A percentile compares a stretch with the other conserved stretches of the same genome.
Conservation (phyloP, 1,140 invertebrate species). For the Achatina immaculata region DNA sequence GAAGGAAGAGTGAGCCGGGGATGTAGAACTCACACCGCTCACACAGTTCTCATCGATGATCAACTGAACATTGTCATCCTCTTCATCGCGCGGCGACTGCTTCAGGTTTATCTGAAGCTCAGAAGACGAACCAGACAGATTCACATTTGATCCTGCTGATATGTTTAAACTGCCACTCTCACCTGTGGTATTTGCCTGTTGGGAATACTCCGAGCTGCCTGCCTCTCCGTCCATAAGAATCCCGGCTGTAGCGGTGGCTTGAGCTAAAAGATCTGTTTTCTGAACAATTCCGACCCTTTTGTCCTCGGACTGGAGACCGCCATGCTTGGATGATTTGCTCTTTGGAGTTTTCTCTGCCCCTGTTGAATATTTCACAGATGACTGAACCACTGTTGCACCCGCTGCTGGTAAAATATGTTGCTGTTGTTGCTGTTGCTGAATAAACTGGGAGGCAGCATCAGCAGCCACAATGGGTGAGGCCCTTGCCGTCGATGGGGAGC, state of each 20-base stretch:
- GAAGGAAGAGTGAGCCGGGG: constrained; percentile 29
- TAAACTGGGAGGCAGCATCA: constrained; percentile 15
- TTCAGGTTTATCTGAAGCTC: constrained; percentile 34
- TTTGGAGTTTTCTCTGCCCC: constrained; percentile 19
- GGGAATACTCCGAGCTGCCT: neutral
- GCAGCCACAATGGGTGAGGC: constrained; percentile 18
- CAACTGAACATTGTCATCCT: constrained; percentile 37
- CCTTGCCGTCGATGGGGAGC: constrained; percentile 29
- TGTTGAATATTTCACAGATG: neutral
- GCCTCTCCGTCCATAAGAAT: constrained; percentile 24
- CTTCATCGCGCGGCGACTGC: constrained; percentile 30
- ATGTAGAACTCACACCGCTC: constrained; percentile 7
- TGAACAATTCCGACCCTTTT: neutral
- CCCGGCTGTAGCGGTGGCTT: constrained; percentile 36
- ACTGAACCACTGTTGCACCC: neutral
- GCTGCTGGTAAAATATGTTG: neutral
- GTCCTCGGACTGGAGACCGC: neutral
- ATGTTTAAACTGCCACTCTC: constrained; percentile 2
- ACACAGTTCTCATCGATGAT: constrained; percentile 39
- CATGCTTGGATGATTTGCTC: constrained; percentile 8
- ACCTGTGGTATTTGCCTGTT: neutral
- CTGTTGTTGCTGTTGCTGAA: constrained; percentile 21
- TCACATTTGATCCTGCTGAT: constrained; percentile 16
- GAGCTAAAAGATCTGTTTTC: constrained; percentile 31
- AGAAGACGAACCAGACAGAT: constrained; percentile 26